Percentiles rank a stretch among this genome's conserved stretches.
phyloP scores from a whole-genome alignment of 2,888 invertebrate genomes.

The Megalurothrips usitatus region DNA sequence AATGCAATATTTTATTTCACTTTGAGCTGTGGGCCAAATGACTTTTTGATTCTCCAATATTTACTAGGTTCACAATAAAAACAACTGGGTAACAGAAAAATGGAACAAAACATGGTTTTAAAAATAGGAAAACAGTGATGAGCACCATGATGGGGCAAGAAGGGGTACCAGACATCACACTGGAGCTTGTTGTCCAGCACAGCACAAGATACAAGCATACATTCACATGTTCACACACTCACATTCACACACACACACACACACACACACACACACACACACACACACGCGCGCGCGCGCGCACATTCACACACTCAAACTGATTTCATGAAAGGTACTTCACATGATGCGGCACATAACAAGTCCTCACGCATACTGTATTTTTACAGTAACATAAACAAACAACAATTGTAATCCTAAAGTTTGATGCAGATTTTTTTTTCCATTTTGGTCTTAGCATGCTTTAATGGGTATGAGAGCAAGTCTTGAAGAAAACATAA shows the following conservation, averaged over 20 bases:
- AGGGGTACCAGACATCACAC: slow-evolving; percentile 19
- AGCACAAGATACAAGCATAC: neutral
- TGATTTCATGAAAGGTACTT: neutral
- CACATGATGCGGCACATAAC: slow-evolving; percentile 15
- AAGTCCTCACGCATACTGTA: slow-evolving; percentile 20
- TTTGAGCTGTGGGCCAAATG: neutral
- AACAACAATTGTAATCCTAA: neutral
- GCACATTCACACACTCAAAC: neutral
- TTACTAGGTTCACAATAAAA: slow-evolving; percentile 15
- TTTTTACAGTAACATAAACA: slow-evolving; percentile 18
- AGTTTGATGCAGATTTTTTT: neutral
- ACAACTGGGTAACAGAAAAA: slow-evolving; percentile 7
- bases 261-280: neutral
- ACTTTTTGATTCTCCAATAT: slow-evolving; percentile 7
- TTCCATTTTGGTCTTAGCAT: slow-evolving; percentile 22
- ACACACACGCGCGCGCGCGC: neutral
- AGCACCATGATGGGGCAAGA: slow-evolving; percentile 11
- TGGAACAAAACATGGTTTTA: neutral
- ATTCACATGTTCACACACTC: neutral
- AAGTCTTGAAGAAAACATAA: slow-evolving; percentile 27
- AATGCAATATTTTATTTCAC: neutral
- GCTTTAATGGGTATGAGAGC: slow-evolving; percentile 19
- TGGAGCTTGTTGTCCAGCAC: neutral
- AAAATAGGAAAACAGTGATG: slow-evolving; percentile 17
- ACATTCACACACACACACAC: neutral